A percentile compares a stretch with the other conserved stretches of the same genome.
These are phyloP conservation scores for Enteromius fasciolatus DNA, from an alignment of 2,797 vertebrate genomes.

Conservation along the genomic window DNA sequence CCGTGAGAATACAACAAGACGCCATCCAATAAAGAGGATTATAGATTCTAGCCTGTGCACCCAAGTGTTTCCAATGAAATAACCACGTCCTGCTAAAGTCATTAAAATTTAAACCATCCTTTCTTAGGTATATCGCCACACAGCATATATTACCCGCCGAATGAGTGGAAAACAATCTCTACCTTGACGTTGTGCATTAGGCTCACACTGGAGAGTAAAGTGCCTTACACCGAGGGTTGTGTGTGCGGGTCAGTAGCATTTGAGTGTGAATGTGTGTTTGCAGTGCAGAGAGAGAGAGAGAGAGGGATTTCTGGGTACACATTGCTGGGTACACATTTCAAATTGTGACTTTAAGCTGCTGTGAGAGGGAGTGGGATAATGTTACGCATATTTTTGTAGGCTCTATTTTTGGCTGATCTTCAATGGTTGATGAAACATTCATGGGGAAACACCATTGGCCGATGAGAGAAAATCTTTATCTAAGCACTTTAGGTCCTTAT, in stretches of 20 bases:
- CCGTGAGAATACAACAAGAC: conserved; percentile 65
- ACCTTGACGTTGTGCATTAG: conserved; percentile 43
- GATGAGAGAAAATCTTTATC: conserved; percentile 38
- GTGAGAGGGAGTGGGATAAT: conserved; percentile 52
- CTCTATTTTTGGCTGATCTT: conserved; percentile 44
- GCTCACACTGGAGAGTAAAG: conserved; percentile 25
- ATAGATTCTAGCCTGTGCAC: conserved; percentile 73
- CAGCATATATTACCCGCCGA: conserved; percentile 65
- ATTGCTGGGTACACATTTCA: conserved; percentile 50
- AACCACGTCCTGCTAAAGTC: conserved; percentile 72
- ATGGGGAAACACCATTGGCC: conserved; percentile 53
- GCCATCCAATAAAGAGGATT: conserved; percentile 78
- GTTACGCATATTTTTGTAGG: conserved; percentile 54
- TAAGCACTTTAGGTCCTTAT: conserved; percentile 25
- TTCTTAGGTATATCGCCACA: conserved; percentile 69
- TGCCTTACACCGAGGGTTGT: conserved; percentile 25
- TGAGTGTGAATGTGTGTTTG: conserved; percentile 32
- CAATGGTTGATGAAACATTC: conserved; percentile 58
- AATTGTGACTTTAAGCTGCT: conserved; percentile 45
- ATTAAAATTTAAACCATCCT: conserved; percentile 75
- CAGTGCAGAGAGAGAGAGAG: background rate
- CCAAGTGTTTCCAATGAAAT: conserved; percentile 78
- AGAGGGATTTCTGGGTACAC: conserved; percentile 25
- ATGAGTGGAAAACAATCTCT: conserved; percentile 63
- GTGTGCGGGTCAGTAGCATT: conserved; percentile 20